These are phyloP conservation scores for Drosophila melanosoma DNA, from an alignment of 2,888 invertebrate species.

Conservation along the genomic window DNA sequence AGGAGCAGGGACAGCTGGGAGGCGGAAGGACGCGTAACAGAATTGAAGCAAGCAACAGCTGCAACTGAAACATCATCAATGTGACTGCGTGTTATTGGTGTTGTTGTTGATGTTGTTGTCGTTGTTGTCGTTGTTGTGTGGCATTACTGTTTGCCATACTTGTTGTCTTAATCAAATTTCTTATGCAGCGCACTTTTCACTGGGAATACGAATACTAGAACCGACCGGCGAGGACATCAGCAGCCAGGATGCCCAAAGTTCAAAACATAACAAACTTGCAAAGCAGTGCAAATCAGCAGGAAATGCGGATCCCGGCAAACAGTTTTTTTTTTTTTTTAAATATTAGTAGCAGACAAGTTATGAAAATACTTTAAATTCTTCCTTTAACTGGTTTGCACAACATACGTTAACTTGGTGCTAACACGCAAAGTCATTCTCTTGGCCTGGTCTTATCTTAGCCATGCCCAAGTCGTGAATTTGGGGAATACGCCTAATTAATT, in stretches of 20 bases:
- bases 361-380: conserved; percentile 64
- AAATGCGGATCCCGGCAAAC: conserved; percentile 66
- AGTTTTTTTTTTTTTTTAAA: conserved; percentile 24
- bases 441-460: conserved; percentile 20
- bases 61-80: conserved; percentile 66
- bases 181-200: conserved; percentile 73
- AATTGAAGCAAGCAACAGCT: conserved; percentile 46
- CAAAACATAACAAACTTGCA: conserved; percentile 80
- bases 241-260: conserved; percentile 73
- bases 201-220: conserved; percentile 69
- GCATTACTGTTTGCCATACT: conserved; percentile 49
- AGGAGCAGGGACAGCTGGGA: conserved; percentile 8
- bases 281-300: conserved; percentile 78
- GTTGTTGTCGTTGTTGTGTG: conserved; percentile 17
- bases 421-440: conserved; percentile 54
- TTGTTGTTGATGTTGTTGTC: conserved; percentile 22
- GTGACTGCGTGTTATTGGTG: conserved; percentile 26
- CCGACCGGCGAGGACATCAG: conserved; percentile 50
- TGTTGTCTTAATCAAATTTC: conserved; percentile 78
- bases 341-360: conserved; percentile 44
- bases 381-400: conserved; percentile 18
- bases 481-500: conserved; percentile 75
- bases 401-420: conserved; percentile 46
- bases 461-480: conserved; percentile 69
- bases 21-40: conserved; percentile 22